phyloP scores from a whole-genome alignment of 2,797 vertebrate species.

The Argentina silus region DNA sequence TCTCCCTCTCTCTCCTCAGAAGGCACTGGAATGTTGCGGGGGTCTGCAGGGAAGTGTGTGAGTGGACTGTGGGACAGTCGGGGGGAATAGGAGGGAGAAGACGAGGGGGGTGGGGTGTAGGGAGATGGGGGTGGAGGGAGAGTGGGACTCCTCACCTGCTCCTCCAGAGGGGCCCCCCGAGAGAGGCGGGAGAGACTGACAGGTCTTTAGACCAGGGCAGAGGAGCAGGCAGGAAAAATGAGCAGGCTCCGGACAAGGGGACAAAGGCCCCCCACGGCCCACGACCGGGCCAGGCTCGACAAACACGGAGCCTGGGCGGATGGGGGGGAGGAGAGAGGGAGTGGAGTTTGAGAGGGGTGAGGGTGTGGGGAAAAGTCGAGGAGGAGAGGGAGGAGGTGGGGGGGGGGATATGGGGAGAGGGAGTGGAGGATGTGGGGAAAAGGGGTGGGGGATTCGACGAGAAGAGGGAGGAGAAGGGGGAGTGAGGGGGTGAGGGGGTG shows the following conservation, averaged over 20 bases:
- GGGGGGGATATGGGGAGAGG: not conserved
- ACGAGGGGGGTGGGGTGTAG: constrained; percentile 29
- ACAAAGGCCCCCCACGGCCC: constrained; percentile 58
- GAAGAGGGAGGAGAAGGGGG: not conserved
- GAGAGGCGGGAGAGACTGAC: constrained; percentile 43
- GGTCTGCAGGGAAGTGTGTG: no score
- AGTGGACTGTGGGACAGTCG: constrained; percentile 27
- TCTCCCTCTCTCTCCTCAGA: constrained; percentile 33
- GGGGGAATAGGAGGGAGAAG: constrained; percentile 34
- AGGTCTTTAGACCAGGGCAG: constrained; percentile 56
- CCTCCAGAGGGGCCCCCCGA: constrained; percentile 54
- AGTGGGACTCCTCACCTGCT: constrained; percentile 54
- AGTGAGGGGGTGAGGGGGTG: not conserved
- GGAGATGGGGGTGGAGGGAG: constrained; percentile 27
- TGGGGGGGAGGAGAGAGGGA: not conserved
- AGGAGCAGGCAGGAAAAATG: constrained; percentile 52
- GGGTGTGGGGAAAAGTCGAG: not conserved
- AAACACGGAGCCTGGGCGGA: not conserved
- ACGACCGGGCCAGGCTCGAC: constrained; percentile 40
- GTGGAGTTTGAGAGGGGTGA: not conserved
- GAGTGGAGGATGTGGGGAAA: not conserved
- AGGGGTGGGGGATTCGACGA: not conserved
- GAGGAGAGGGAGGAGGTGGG: constrained; percentile 15
- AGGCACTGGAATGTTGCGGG: constrained; percentile 3
- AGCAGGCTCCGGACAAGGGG: constrained; percentile 55